Evolutionary conservation across 2,888 invertebrate genomes (phyloP).

Genomic region (Mimachlamys varia): DNA sequence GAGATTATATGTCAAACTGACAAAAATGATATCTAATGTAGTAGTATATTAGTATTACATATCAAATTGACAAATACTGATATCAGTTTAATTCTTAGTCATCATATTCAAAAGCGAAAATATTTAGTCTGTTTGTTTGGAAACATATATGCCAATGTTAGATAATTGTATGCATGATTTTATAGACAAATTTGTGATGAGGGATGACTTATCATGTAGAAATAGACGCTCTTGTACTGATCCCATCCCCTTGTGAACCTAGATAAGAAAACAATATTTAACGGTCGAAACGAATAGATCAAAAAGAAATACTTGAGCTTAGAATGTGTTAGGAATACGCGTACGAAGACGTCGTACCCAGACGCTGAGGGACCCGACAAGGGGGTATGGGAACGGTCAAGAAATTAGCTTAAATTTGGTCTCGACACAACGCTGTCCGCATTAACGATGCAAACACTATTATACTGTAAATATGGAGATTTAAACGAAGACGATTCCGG

Average conservation of each 20-base stretch:
- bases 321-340: not conserved
- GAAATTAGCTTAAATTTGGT: not conserved
- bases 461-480: conserved; percentile 25
- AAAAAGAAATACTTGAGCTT: not conserved
- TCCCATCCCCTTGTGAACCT: not conserved
- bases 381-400: not conserved
- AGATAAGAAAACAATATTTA: not conserved
- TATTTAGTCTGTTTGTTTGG: too few relatives aligned
- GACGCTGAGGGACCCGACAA: not conserved
- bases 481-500: not conserved
- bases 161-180: not conserved
- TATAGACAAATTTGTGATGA: not conserved
- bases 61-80: too few relatives aligned
- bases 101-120: too few relatives aligned
- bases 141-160: not conserved
- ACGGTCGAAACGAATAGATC: not conserved
- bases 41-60: too few relatives aligned
- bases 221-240: too few relatives aligned
- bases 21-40: too few relatives aligned
- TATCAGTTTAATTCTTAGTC: too few relatives aligned
- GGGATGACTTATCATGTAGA: not conserved
- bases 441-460: conserved; percentile 20
- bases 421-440: not conserved
- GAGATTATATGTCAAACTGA: too few relatives aligned
- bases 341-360: not conserved